Evolutionary conservation across 1,140 invertebrate species (phyloP), one percentile per base, ranked within the genome.

Genomic region (Drosophila cardini): DNA sequence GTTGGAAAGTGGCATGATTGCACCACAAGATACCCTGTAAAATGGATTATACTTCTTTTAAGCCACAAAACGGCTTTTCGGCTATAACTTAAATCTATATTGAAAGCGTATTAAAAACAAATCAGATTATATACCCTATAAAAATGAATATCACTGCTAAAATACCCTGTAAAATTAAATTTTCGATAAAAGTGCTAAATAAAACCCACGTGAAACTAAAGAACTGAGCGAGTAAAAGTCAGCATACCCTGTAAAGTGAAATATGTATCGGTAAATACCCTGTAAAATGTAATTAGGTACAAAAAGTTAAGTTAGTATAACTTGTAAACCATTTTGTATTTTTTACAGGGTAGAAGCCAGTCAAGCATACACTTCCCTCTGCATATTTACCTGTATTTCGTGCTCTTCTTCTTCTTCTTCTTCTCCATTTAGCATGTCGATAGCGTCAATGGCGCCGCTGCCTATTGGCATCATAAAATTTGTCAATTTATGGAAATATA

Each of bases 401-500:
- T 26, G 48, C 26, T 11, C 9, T 38, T 13, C 21, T 11, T 53
- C 40, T 36, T 69, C 13, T 15, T 53, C 48, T 32, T 34, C 34
- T 9, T 55, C 32, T 3, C 36, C 56, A 42, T 48, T 18, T 15
- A 38, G 21, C 58, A 43, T 61, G 73, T 71, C 73, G 69, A 72
- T 76, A 64, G 56, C 57, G 50, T 30, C 50, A 60, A 62, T 56
- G 62, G 32, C 43, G 64, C 5, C 50, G 46, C 42, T 43, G 72
- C 75, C 75, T 70, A 75, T 70, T 78, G 72, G 60, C 72, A 69
- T 75, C 72, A 74, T 78, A 74, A 78, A 78, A 78, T 78, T 75
- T 78, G 75, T 78, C 75, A 78, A 70, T 78, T 78, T 78, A 78
- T 78, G 75, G 64, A 75, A 78, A 78, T 78, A 60, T 64, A 55